phyloP scores from a whole-genome alignment of 2,888 invertebrate species.

The Homarus gammarus region DNA sequence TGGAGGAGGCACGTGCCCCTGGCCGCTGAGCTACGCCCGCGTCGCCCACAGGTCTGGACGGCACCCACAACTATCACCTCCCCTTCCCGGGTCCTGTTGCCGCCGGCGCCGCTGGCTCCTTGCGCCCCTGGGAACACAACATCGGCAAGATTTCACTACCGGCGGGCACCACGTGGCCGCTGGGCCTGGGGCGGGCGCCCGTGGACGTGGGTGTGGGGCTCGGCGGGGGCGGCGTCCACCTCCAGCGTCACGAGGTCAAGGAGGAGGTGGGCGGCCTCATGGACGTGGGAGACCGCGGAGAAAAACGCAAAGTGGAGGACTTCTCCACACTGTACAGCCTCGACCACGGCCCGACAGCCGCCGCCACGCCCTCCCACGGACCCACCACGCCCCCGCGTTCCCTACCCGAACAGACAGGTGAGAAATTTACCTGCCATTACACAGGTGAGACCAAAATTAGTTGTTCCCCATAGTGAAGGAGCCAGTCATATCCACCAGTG shows the following conservation, averaged over 20 bases:
- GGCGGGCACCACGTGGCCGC: slow-evolving; percentile 75
- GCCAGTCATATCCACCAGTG: background rate
- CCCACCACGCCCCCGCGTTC: slow-evolving; percentile 74
- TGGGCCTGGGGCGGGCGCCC: slow-evolving; percentile 73
- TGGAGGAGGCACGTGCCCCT: slow-evolving; percentile 37
- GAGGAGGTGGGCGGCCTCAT: slow-evolving; percentile 73
- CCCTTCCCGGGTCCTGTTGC: background rate
- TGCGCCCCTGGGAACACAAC: slow-evolving; percentile 52
- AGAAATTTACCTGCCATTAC: slow-evolving; percentile 14
- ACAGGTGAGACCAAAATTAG: background rate
- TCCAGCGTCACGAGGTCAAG: slow-evolving; percentile 73
- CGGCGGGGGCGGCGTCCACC: slow-evolving; percentile 69
- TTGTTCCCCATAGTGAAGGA: background rate
- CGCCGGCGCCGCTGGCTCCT: slow-evolving; percentile 39
- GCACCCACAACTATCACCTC: background rate
- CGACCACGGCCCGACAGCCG: slow-evolving; percentile 77
- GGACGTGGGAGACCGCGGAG: slow-evolving; percentile 79
- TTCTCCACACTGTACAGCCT: slow-evolving; percentile 91
- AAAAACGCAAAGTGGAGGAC: slow-evolving; percentile 85
- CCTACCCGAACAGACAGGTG: slow-evolving; percentile 74
- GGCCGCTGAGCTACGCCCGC: slow-evolving; percentile 20
- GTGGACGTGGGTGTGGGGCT: slow-evolving; percentile 73
- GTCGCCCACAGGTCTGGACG: slow-evolving; percentile 4
- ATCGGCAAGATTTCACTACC: slow-evolving; percentile 75
- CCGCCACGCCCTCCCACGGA: slow-evolving; percentile 68